Conservation (phyloP, 2,888 invertebrate species). For the Epinotia brunnichana region DNA sequence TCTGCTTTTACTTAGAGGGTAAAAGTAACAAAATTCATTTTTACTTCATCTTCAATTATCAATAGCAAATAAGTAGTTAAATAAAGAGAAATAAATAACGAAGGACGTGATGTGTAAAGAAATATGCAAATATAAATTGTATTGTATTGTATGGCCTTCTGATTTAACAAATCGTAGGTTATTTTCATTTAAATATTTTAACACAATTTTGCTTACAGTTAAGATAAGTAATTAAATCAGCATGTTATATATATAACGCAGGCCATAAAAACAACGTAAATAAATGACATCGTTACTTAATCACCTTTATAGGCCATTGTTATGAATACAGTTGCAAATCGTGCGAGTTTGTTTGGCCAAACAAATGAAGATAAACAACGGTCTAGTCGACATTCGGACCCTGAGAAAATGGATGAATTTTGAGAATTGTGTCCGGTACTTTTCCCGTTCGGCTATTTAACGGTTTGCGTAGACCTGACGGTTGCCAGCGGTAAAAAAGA, state of each 20-base stretch:
- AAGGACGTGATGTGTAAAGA: background rate
- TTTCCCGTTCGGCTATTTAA: slow-evolving; percentile 42
- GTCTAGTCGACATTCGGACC: slow-evolving; percentile 46
- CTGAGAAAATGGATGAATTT: slow-evolving; percentile 56
- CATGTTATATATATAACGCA: slow-evolving; percentile 44
- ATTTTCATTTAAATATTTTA: background rate
- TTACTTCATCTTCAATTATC: background rate
- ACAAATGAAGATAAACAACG: slow-evolving; percentile 52
- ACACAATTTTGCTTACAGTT: background rate
- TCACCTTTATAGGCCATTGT: slow-evolving; percentile 68
- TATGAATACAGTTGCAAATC: slow-evolving; percentile 50
- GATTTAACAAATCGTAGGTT: no score
- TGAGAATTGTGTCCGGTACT: slow-evolving; percentile 50
- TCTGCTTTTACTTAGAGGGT: no score
- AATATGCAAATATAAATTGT: background rate
- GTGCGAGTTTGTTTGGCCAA: slow-evolving; percentile 51
- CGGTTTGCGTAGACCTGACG: slow-evolving; percentile 22
- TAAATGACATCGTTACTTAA: slow-evolving; percentile 66
- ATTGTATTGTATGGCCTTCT: no score
- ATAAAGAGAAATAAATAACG: background rate
- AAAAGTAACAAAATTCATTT: no score
- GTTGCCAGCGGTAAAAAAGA: slow-evolving; percentile 29
- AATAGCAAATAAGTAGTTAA: background rate
- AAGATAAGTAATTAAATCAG: slow-evolving; percentile 17
- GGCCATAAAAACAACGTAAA: slow-evolving; percentile 57